Base-by-base conservation (phyloP, 1,140 invertebrate species). In the Eurosta solidaginis region DNA sequence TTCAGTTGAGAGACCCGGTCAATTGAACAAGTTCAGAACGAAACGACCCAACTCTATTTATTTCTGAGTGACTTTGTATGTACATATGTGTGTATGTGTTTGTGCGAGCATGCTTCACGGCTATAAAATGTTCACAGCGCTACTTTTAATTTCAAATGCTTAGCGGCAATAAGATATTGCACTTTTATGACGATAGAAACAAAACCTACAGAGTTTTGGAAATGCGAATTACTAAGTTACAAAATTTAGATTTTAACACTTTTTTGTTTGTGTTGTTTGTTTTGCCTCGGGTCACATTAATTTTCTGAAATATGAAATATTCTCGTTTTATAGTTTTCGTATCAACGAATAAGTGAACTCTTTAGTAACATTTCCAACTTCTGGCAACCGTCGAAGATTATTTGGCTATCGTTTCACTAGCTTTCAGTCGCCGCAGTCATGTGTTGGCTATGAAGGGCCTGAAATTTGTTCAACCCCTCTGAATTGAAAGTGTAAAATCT, bases 121-220 rank as follows among this genome's bases (percentile, higher is more conserved):
- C 33, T n/a, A 68, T 68, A 20, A 68, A 68, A 68, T 68, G 59
- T 68, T 29, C 59, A 33, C 59, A 68, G 40, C 3, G 59, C 33
- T 33, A 20, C 59, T 36, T 68, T 68, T 68, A 68, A 68, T 68
- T 68, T 68, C 33, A 68, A 68, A 68, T 40, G 36, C 40, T 68
- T 20, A 42, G 33, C 33, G 27, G n/a, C 59, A 36, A 68, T 68
- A 68, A 68, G 22, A 68, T 3, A 17, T 40, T 40, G 33, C 59
- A 40, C 59, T 68, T 40, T 40, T 68, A 33, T 17, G 33, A n/a
- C 22, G 59, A 17, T 40, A 47, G 45, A 47, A 9, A 47, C 4
- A 47, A 47, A 47, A n/a, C n/a, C n/a, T n/a, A n/a, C n/a, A n/a
- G n/a, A n/a, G n/a, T n/a, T n/a, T n/a, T n/a, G n/a, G n/a, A n/a